Conservation (phyloP, 2,888 invertebrate species). For the Chromoteleia sp. region DNA sequence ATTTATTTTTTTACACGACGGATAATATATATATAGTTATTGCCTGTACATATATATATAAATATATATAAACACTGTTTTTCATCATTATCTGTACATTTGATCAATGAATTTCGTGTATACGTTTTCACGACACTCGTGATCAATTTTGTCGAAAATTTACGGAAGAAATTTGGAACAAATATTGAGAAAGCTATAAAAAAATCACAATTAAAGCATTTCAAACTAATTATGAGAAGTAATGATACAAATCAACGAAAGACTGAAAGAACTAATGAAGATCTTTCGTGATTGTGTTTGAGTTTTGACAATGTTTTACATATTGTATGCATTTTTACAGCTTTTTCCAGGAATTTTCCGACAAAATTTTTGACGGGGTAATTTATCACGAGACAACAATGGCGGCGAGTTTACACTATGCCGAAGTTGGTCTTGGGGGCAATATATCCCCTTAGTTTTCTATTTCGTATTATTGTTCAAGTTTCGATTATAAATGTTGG, state of each 20-base stretch:
- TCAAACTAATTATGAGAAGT: too few species aligned
- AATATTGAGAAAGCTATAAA: too few species aligned
- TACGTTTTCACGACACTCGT: neutral
- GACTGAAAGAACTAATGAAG: too few species aligned
- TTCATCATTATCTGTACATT: slow-evolving; percentile 58
- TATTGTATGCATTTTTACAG: too few species aligned
- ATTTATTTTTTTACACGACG: slow-evolving; percentile 69
- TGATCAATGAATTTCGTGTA: slow-evolving; percentile 22
- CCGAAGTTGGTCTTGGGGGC: slow-evolving; percentile 2
- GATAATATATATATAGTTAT: slow-evolving; percentile 48
- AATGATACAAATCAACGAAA: too few species aligned
- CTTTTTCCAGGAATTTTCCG: neutral
- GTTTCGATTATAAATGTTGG: slow-evolving; percentile 25
- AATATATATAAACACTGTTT: slow-evolving; percentile 44
- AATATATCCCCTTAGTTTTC: neutral
- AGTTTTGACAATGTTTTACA: too few species aligned
- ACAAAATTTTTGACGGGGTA: neutral
- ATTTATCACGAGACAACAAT: slow-evolving; percentile 4
- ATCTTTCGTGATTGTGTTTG: too few species aligned
- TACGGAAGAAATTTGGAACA: neutral
- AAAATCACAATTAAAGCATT: too few species aligned
- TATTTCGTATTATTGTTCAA: slow-evolving; percentile 31
- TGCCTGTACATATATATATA: slow-evolving; percentile 54
- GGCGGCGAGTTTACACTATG: slow-evolving; percentile 38
- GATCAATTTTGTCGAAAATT: slow-evolving; percentile 11